Conservation (phyloP, 2,113 vertebrate species). For the Corythaixoides concolor region DNA sequence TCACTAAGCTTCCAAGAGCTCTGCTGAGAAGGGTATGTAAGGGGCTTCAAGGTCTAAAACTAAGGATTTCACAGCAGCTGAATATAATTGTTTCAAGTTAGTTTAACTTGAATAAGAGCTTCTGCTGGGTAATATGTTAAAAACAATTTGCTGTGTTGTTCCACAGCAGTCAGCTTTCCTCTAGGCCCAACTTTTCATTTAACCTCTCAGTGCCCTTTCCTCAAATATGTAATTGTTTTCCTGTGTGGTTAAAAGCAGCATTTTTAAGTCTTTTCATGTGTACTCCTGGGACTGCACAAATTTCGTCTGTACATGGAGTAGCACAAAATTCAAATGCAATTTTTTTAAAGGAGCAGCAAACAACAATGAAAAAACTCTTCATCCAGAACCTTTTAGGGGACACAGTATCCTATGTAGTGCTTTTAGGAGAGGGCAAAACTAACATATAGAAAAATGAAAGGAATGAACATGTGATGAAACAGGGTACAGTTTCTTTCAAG, state of each 20-base stretch:
- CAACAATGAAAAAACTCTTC: not conserved
- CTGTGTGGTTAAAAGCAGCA: conserved; percentile 53
- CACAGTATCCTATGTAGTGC: not conserved
- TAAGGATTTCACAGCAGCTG: conserved; percentile 1
- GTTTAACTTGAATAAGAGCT: not conserved
- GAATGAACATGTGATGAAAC: conserved; percentile 38
- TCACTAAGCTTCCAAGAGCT: not conserved
- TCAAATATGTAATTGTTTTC: conserved; percentile 66
- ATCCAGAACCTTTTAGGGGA: not conserved
- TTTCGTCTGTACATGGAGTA: not conserved
- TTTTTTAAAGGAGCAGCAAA: not conserved
- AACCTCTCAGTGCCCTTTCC: conserved; percentile 52
- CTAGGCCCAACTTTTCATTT: conserved; percentile 46
- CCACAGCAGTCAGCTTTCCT: conserved; percentile 42
- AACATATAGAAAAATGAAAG: not conserved
- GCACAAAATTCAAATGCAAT: not conserved
- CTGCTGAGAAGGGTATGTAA: not conserved
- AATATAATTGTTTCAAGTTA: conserved; percentile 21
- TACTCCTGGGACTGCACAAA: conserved; percentile 33
- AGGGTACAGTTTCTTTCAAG: conserved; percentile 38
- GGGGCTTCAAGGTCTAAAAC: not conserved
- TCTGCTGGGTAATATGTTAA: conserved; percentile 10
- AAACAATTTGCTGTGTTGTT: conserved; percentile 38
- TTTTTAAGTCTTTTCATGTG: conserved; percentile 52
- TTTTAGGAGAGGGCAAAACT: not conserved